These are phyloP conservation scores for Enteromius thamalakanensis DNA, from an alignment of 2,797 vertebrate species.

Conservation along the genomic window DNA sequence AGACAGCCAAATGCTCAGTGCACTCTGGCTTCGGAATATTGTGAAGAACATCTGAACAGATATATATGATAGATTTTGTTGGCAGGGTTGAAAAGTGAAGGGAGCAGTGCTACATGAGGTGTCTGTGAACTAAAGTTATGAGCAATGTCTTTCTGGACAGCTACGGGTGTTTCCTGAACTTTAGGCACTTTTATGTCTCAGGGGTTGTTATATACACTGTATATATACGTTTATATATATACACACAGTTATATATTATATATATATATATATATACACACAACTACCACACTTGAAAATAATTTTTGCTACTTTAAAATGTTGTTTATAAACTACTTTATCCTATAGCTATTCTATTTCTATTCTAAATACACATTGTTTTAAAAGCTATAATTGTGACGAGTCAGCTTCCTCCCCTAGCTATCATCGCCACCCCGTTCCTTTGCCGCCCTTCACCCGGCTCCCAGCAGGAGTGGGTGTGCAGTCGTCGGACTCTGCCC, in stretches of 20 bases:
- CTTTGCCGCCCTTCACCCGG: no score
- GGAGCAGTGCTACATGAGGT: neutral
- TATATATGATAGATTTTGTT: constrained; percentile 43
- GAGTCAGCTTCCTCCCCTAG: no score
- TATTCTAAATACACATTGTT: no score
- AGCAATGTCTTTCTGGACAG: neutral
- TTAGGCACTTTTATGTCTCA: neutral
- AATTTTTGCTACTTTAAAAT: neutral
- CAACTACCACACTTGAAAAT: no score
- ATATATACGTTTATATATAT: no score
- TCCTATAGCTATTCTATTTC: neutral
- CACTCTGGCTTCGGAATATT: constrained; percentile 44
- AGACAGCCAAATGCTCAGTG: constrained; percentile 39
- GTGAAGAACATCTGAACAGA: constrained; percentile 33
- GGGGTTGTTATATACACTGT: neutral
- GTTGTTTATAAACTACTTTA: neutral
- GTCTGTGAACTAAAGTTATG: constrained; percentile 3
- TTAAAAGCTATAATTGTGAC: no score
- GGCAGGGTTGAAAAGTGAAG: constrained; percentile 45
- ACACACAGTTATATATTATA: no score
- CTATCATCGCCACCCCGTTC: no score
- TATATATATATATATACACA: no score
- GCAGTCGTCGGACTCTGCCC: no score
- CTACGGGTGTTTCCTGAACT: neutral
- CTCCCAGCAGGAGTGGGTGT: no score